Conservation (phyloP, 1,140 invertebrate genomes). For the Anthonomus grandis region DNA sequence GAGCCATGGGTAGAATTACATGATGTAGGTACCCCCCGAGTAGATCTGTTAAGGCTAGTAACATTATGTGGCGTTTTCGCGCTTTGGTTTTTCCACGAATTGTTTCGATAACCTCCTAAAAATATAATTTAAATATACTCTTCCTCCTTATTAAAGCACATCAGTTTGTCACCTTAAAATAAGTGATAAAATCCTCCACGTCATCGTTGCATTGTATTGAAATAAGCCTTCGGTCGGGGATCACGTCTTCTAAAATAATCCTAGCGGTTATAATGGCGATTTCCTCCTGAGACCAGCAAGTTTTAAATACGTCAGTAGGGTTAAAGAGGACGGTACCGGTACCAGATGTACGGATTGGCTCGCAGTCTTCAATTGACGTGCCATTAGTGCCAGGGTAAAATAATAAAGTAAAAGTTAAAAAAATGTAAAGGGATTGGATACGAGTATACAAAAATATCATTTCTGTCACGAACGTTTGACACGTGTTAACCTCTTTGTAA, state of each 20-base stretch:
- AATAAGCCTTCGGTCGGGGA: conserved; percentile 44
- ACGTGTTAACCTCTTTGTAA: no score
- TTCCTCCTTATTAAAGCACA: background rate
- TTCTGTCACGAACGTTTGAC: no score
- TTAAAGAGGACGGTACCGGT: conserved; percentile 49
- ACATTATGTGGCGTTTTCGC: conserved; percentile 50
- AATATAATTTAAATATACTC: background rate
- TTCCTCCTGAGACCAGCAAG: conserved; percentile 52
- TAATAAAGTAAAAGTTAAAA: background rate
- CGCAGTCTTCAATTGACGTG: background rate
- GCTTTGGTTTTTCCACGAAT: conserved; percentile 49
- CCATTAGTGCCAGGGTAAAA: background rate
- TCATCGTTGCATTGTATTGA: conserved; percentile 49
- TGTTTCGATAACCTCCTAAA: conserved; percentile 39
- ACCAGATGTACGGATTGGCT: conserved; percentile 15
- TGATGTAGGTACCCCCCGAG: conserved; percentile 55
- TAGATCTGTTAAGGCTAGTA: conserved; percentile 55
- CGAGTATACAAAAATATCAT: no score
- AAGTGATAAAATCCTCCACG: conserved; percentile 50
- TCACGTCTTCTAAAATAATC: conserved; percentile 49
- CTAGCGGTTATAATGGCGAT: conserved; percentile 50
- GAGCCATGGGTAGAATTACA: conserved; percentile 55
- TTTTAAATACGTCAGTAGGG: conserved; percentile 38
- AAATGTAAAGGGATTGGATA: background rate
- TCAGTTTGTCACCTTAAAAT: conserved; percentile 44